Conservation (phyloP, 2,113 vertebrate species). For the Rousettus leschenaultii region DNA sequence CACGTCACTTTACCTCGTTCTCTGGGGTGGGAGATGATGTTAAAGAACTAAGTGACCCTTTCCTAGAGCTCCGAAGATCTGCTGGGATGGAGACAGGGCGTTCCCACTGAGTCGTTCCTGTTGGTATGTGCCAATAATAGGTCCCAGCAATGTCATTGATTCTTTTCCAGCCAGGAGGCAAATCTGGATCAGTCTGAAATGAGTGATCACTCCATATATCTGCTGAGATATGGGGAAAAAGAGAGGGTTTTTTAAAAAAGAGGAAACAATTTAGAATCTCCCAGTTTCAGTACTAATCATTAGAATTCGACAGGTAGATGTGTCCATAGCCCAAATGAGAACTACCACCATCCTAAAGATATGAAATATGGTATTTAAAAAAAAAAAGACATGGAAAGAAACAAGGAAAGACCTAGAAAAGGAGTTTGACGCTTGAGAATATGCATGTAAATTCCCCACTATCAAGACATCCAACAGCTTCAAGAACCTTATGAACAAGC, state of each 20-base stretch:
- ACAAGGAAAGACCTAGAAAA: neutral
- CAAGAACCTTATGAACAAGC: neutral
- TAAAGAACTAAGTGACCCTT: conserved; percentile 91
- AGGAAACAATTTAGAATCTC: neutral
- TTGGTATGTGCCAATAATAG: conserved; percentile 97
- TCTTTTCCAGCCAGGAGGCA: conserved; percentile 96
- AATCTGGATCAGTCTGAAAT: conserved; percentile 94
- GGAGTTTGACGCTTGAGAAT: neutral
- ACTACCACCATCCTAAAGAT: neutral
- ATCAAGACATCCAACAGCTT: neutral
- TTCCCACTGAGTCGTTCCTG: conserved; percentile 94
- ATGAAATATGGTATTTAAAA: neutral
- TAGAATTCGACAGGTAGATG: neutral
- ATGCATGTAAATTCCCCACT: neutral
- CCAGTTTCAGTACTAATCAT: neutral
- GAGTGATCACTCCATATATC: conserved; percentile 94
- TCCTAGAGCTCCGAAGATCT: conserved; percentile 83
- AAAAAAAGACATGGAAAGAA: neutral
- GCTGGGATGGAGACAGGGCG: conserved; percentile 84
- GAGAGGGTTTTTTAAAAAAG: neutral
- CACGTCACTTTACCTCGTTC: conserved; percentile 86
- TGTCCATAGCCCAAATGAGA: neutral
- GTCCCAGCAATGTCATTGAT: conserved; percentile 91
- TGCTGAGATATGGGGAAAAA: conserved; percentile 73
- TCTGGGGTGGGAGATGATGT: conserved; percentile 94